Percentiles rank a stretch among this genome's conserved stretches.
These are phyloP conservation scores for Anoplophora glabripennis DNA, from an alignment of 1,140 invertebrate genomes.

Conservation along the genomic window DNA sequence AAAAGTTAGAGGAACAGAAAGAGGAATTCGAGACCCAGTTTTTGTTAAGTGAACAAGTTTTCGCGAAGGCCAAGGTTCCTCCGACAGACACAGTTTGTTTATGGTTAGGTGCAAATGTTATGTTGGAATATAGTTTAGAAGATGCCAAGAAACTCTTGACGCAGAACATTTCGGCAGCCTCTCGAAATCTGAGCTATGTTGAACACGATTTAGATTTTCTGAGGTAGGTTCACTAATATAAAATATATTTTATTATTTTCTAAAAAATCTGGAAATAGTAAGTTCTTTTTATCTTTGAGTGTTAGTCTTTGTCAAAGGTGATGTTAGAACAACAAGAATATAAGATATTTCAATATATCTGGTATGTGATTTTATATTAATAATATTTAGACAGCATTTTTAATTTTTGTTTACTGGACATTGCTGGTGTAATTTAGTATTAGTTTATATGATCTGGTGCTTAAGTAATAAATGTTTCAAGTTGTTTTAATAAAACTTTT, in stretches of 20 bases:
- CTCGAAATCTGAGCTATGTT: constrained; percentile 78
- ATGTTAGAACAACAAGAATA: too few relatives aligned
- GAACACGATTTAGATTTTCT: constrained; percentile 91
- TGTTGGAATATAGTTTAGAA: constrained; percentile 94
- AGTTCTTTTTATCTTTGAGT: too few relatives aligned
- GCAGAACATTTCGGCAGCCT: constrained; percentile 86
- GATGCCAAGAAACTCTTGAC: constrained; percentile 85
- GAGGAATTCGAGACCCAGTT: constrained; percentile 87
- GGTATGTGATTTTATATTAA: too few relatives aligned
- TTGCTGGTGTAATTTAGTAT: too few relatives aligned
- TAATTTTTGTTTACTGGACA: too few relatives aligned
- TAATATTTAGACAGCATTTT: too few relatives aligned
- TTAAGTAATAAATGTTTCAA: too few relatives aligned
- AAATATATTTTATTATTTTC: neutral
- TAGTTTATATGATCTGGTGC: too few relatives aligned
- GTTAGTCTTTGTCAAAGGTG: too few relatives aligned
- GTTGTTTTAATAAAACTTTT: too few relatives aligned
- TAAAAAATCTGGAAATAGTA: too few relatives aligned
- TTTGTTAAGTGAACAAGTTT: constrained; percentile 93
- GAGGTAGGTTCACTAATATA: constrained; percentile 51
- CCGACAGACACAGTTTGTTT: constrained; percentile 92
- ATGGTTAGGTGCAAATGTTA: constrained; percentile 99
- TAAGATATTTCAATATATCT: too few relatives aligned
- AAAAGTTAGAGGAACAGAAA: constrained; percentile 80
- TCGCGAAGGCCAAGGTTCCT: constrained; percentile 82